Base-by-base conservation (phyloP, 2,888 invertebrate species). In the Oegoconia quadripuncta region DNA sequence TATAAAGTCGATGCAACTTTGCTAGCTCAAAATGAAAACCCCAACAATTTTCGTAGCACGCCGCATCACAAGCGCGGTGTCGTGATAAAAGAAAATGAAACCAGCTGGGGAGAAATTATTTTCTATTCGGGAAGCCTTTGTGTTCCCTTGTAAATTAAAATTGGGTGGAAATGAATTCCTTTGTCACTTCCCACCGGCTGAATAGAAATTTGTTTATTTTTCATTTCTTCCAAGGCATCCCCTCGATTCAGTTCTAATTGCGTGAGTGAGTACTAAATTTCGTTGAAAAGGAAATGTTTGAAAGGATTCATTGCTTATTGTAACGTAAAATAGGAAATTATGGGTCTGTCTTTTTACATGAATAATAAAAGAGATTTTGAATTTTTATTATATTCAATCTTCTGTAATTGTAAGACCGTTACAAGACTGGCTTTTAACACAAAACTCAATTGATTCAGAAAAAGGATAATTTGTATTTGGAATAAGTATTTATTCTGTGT, bases 91-190 rank as follows among this genome's bases (percentile, higher is more conserved):
- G 44, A 43, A 47, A 51, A 46, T 48, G 40, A 32, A 51, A 47
- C 41, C 37, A 36, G 38, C 39, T 37, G 27, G 41, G 35, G 39
- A 36, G 40, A 59, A 62, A 63, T 54, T 39, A 57, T 58, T 59
- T 56, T 53, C 46, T 41, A 43, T 48, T 47, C 44, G 52, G 37
- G 46, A 46, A 52, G 46, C 54, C 48, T 64, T 64, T 61, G 54
- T 59, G 46, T 55, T 57, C 49, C 41, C 44, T 41, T 50, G 54
- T 55, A 54, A 59, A 64, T 60, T 59, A 59, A 65, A 66, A 67
- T 67, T 59, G 52, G 48, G 50, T 56, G 54, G 48, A 59, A 66
- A 62, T 56, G 46, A 59, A 59, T 62, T 55, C 46, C 51, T 53
- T 56, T 51, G 48, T 45, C 39, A 36, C 30, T 25, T 34, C 25